phyloP scores from a whole-genome alignment of 2,888 invertebrate genomes.

The Gandaritis pyraliata region DNA sequence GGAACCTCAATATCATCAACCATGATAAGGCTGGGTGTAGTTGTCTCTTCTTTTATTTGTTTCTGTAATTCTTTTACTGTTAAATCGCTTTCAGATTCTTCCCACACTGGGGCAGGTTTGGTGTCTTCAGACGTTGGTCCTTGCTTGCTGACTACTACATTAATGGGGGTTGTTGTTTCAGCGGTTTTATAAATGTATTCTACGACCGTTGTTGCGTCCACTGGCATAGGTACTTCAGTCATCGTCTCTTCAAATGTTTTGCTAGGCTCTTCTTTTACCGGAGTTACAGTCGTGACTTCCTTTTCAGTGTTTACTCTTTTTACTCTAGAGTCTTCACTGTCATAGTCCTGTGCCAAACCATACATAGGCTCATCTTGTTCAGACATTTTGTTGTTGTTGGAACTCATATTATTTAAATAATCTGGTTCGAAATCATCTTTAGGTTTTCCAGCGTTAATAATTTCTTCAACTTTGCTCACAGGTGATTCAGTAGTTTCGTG shows the following conservation, averaged over 20 bases:
- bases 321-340: conserved; percentile 65
- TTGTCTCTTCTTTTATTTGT: conserved; percentile 30
- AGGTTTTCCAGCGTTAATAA: conserved; percentile 54
- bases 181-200: conserved; percentile 70
- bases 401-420: conserved; percentile 66
- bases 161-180: conserved; percentile 41
- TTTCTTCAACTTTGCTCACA: conserved; percentile 60
- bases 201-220: conserved; percentile 68
- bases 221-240: conserved; percentile 34
- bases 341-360: conserved; percentile 69
- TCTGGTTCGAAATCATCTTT: conserved; percentile 77
- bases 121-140: conserved; percentile 29
- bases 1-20: conserved; percentile 40
- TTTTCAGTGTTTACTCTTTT: conserved; percentile 66
- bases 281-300: conserved; percentile 34
- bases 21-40: conserved; percentile 25
- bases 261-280: conserved; percentile 31
- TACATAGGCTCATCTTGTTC: conserved; percentile 66
- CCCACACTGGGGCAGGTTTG: conserved; percentile 75
- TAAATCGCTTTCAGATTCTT: conserved; percentile 57
- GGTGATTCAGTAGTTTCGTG: conserved; percentile 59
- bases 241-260: conserved; percentile 34
- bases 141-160: conserved; percentile 23
- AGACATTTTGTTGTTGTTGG: conserved; percentile 54
- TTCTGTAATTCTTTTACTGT: conserved; percentile 48